Base-by-base conservation (phyloP, 2,888 invertebrate species). In the Nymphalis c-album region DNA sequence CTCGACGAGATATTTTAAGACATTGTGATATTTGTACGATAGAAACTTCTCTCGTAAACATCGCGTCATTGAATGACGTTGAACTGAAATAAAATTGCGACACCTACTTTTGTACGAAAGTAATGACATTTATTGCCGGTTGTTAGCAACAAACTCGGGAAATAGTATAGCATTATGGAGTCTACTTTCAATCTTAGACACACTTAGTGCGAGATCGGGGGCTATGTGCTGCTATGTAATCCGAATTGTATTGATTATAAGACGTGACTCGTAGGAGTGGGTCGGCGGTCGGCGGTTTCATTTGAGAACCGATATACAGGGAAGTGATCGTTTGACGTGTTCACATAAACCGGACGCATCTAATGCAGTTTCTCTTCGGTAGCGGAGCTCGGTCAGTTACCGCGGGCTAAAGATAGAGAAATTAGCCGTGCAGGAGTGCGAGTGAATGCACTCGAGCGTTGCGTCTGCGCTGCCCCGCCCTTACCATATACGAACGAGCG, bases 401-500 rank as follows among this genome's bases (percentile, higher is more conserved):
- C 86, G 85, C 77, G 80, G 81, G 85, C 91, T 91, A 91, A 90
- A 91, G 90, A 91, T 92, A 92, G 91, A 91, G 90, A 90, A 92
- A 91, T 91, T 91, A 91, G 87, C 84, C 79, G 84, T 79, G 79
- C 82, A 82, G 84, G 84, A 83, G 85, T 85, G 83, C 81, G 83
- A 87, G 90, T 88, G 88, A 90, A 88, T 84, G 90, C 88, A 86
- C 89, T 86, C 84, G 71, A 51, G 45, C 62, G 60, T 63, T 66
- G 70, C 71, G 71, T 71, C 70, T 68, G 69, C 67, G 70, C 74
- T 67, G 79, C 80, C 82, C 80, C 86, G 85, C 86, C 86, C 86
- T 79, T 82, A 73, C 87, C 88, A 83, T 90, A 89, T 87, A 87
- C 80, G 84, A 82, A 78, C 83, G 81, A 82, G 85, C 85, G 86